Evolutionary conservation across 2,113 vertebrate species (phyloP), one percentile per base, ranked within the genome.

Genomic region (Hyperopisus bebe): DNA sequence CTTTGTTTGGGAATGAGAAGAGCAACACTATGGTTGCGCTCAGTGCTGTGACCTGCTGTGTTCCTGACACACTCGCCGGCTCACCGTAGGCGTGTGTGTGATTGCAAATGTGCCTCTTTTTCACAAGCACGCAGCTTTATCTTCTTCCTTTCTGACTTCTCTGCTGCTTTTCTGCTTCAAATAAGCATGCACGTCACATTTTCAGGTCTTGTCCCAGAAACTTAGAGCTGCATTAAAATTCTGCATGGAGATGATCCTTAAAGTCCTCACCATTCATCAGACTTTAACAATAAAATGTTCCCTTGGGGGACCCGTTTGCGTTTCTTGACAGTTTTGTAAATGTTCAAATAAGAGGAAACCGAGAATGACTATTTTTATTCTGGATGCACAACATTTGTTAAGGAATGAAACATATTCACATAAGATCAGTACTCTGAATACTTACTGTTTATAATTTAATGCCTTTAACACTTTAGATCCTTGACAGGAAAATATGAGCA

Each of bases 201-300:
- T 39, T 35, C 50, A 87, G 48, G 85, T 87, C 47, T 55, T 53
- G 48, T 17, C 48, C 50, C 50, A 66, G 53, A 48, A 51, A 44
- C 77, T 89, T 89, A 70, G 46, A 55, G 46, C 87, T 85, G 83
- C 55, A 85, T 50, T 86, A 74, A 90, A 44, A 80, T 80, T 50
- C 74, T 84, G 88, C 77, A 66, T 82, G 51, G 74, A 88, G 39
- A 82, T 58, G 24, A n/a, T 74, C 48, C 39, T 46, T 42, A 80
- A 80, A 80, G 74, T 80, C 74, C 74, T 80, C 74, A 42, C 74
- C 35, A 80, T 80, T 80, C 74, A 80, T 80, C 74, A 80, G 74
- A 80, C 74, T 39, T 80, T 80, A 80, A 80, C 35, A 80, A 80
- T 80, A 80, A 42, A 80, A 80, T 17, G 31, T 80, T 80, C 74